phyloP scores from a whole-genome alignment of 2,797 vertebrate genomes.

The Lutjanus argentimaculatus region DNA sequence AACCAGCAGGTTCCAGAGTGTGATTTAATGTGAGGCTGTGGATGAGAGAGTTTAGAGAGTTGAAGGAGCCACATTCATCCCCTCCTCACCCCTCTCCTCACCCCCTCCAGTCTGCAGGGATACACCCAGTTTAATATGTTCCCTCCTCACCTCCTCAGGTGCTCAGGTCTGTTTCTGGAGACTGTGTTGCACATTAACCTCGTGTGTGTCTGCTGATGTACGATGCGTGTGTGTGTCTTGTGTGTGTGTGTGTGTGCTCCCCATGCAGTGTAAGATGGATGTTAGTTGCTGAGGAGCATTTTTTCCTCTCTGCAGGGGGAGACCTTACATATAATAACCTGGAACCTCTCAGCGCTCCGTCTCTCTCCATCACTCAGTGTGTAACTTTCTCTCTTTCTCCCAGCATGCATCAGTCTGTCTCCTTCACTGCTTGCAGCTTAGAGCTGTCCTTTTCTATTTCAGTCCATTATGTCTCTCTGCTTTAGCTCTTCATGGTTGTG shows the following conservation, averaged over 20 bases:
- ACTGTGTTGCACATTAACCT: background rate
- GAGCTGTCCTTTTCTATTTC: conserved; percentile 13
- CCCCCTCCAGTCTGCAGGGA: background rate
- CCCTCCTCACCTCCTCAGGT: background rate
- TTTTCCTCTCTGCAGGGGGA: conserved; percentile 52
- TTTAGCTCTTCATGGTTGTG: background rate
- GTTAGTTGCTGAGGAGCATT: conserved; percentile 53
- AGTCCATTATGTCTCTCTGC: background rate
- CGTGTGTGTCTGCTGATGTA: background rate
- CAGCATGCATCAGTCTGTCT: conserved; percentile 47
- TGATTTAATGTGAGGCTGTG: conserved; percentile 20
- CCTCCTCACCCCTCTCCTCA: background rate
- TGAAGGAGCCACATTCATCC: background rate
- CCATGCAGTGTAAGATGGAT: conserved; percentile 60
- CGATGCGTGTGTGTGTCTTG: background rate
- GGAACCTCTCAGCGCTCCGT: conserved; percentile 37
- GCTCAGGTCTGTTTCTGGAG: conserved; percentile 33
- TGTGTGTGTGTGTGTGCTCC: conserved; percentile 10
- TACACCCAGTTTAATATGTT: conserved; percentile 34
- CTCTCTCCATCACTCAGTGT: conserved; percentile 51
- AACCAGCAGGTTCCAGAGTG: background rate
- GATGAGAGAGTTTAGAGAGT: conserved; percentile 4
- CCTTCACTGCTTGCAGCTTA: background rate
- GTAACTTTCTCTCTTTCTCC: conserved; percentile 22
- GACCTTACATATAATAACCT: conserved; percentile 67